A percentile compares a stretch with the other conserved stretches of the same genome.
Evolutionary conservation across 2,888 invertebrate genomes (phyloP).

Genomic region (Gerris lacustris): DNA sequence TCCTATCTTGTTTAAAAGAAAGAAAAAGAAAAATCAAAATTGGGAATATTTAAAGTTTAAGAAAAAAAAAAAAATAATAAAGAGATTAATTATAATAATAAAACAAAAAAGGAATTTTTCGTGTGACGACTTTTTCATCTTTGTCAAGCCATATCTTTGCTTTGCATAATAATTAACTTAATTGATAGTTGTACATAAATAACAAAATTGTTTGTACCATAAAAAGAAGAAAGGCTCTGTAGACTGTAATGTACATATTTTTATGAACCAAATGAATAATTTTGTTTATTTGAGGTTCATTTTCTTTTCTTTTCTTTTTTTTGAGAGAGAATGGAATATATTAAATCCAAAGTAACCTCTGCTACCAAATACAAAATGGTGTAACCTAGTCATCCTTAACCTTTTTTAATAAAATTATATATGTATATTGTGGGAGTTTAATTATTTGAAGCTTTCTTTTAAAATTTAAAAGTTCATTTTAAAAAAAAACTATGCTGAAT

Average conservation of each 20-base stretch:
- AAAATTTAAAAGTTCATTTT: too few relatives aligned
- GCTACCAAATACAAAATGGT: not conserved
- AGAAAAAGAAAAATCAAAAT: too few relatives aligned
- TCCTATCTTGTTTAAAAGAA: too few relatives aligned
- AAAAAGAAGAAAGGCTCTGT: not conserved
- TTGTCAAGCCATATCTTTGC: constrained; percentile 5
- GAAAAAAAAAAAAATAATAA: too few relatives aligned
- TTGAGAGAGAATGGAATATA: not conserved
- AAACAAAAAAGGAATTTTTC: too few relatives aligned
- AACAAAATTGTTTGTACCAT: not conserved
- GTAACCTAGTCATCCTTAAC: constrained; percentile 1
- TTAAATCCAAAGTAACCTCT: not conserved
- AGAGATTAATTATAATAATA: too few relatives aligned
- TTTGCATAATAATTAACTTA: not conserved
- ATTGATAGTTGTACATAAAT: not conserved
- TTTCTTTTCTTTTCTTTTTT: not conserved
- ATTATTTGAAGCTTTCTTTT: not conserved
- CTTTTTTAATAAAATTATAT: not conserved
- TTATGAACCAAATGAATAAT: not conserved
- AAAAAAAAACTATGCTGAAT: too few relatives aligned
- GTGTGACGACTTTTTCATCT: too few relatives aligned
- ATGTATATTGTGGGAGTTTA: not conserved
- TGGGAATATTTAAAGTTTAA: too few relatives aligned
- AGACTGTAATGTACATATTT: not conserved
- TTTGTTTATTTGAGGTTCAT: not conserved